Base-by-base conservation (phyloP, 2,888 invertebrate genomes). In the Salpingus planirostris region DNA sequence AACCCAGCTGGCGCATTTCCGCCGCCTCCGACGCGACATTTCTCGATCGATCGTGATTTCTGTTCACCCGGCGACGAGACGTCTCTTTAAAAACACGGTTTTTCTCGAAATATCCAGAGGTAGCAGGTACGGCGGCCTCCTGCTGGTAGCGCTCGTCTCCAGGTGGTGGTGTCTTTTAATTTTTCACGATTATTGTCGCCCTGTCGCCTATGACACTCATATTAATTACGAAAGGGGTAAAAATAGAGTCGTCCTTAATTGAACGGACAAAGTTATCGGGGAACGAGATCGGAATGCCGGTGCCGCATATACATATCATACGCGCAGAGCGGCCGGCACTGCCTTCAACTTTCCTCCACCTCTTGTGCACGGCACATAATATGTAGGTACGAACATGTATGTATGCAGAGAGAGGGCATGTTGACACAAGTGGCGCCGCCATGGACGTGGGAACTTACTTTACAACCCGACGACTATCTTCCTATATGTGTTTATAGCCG, bases 371-470 rank as follows among this genome's bases (percentile, higher is more conserved):
- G 18, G n/a, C 8, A 18, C 18, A 18, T 18, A 6, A 18, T 26
- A 10, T 26, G 4, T 13, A 13, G 3, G 26, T 26, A 15, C 11
- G 24, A 7, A 11, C 11, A 4, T 24, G n/a, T n/a, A 4, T 27
- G 15, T 27, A 27, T 27, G 7, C 18, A 27, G 15, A 10, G 27
- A 27, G 36, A 30, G 38, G 34, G 34, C 38, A 41, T 41, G 41
- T 41, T 41, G 41, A 41, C 33, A 40, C 29, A 40, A 41, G 38
- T 41, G 41, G 41, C 41, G 41, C 41, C 41, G 41, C 34, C 35
- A 29, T 24, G 26, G 31, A 41, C 41, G 41, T 41, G 41, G 41
- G 41, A 41, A 41, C 36, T 36, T 35, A 36, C 31, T 36, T 40
- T 40, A 34, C 38, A 38, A 34, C 27, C 38, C 34, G 31, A 38